Evolutionary conservation across 2,113 vertebrate genomes (phyloP), one percentile per base, ranked within the genome.

Genomic region (Alaudala cheleensis): DNA sequence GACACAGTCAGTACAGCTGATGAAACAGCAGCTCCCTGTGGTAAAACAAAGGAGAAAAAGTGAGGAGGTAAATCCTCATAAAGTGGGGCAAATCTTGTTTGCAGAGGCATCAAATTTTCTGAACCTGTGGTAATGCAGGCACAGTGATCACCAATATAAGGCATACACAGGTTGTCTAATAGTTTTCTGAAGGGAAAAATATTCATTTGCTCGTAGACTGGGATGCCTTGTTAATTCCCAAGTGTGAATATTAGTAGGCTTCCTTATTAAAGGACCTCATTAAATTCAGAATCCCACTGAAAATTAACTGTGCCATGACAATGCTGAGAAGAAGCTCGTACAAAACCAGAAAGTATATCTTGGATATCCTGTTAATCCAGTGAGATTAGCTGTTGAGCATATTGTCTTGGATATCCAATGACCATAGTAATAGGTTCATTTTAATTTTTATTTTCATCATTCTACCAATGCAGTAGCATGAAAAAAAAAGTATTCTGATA

Each of bases 281-380:
- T 95, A 95, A 92, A 93, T 69, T 87, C 14, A 87, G 90, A 93
- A 82, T 92, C 70, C 37, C 33, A 37, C 39, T 77, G 92, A 72
- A 96, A 91, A 93, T 88, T 93, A 92, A 73, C 25, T 50, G 14
- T 60, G 28, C 26, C 20, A 26, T 47, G 29, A 54, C 65, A 88
- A 79, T 71, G 11, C 42, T 71, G 67, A 50, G 34, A 54, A 87
- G 15, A 86, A 86, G 21, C 22, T 81, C 33, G n/a, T 50, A 78
- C 2, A 64, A 51, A 93, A 93, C 31, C 10, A 53, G 33, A 61
- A 91, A 78, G 56, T 82, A 61, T 45, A 31, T 80, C 94, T 87
- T 50, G 33, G 76, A 72, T 79, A 51, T 45, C n/a, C 11, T 62
- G 14, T 72, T 81, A 90, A 82, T 89, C 49, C 47, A 54, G 20